These are phyloP conservation scores for Chydorus sphaericus DNA, from an alignment of 2,888 invertebrate species.

Conservation along the genomic window DNA sequence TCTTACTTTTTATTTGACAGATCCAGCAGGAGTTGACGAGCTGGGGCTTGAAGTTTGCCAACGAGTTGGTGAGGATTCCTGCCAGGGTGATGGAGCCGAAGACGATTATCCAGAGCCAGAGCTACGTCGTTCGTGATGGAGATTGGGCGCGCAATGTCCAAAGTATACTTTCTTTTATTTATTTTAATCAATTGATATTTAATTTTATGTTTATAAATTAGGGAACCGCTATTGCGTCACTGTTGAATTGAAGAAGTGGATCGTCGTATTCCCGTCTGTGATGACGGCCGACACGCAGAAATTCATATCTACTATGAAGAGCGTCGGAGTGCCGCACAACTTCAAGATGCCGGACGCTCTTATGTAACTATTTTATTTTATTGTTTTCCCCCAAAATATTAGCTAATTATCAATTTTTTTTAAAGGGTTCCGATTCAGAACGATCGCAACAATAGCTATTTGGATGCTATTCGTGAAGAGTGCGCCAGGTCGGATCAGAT, in stretches of 20 bases:
- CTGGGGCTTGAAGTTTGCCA: background rate
- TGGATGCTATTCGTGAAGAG: conserved; percentile 34
- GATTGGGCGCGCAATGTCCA: conserved; percentile 1
- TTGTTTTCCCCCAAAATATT: background rate
- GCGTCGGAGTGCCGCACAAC: background rate
- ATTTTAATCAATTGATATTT: too few relatives aligned
- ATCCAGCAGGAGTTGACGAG: conserved; percentile 1
- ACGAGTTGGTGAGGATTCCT: background rate
- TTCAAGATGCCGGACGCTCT: background rate
- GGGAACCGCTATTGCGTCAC: conserved; percentile 17
- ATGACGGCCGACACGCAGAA: conserved; percentile 6
- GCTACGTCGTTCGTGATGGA: background rate
- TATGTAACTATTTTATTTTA: background rate
- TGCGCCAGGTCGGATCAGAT: conserved; percentile 22
- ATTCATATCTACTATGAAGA: conserved; percentile 11
- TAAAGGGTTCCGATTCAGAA: background rate
- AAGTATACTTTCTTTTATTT: background rate
- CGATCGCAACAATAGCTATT: conserved; percentile 20
- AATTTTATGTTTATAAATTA: too few relatives aligned
- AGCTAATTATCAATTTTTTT: too few relatives aligned
- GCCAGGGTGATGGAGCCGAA: background rate
- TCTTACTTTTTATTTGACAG: background rate
- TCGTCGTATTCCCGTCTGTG: conserved; percentile 16
- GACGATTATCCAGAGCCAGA: background rate
- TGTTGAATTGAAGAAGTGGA: conserved; percentile 18